Base-by-base conservation (phyloP, 2,113 vertebrate species). In the Xiphorhynchus elegans region DNA sequence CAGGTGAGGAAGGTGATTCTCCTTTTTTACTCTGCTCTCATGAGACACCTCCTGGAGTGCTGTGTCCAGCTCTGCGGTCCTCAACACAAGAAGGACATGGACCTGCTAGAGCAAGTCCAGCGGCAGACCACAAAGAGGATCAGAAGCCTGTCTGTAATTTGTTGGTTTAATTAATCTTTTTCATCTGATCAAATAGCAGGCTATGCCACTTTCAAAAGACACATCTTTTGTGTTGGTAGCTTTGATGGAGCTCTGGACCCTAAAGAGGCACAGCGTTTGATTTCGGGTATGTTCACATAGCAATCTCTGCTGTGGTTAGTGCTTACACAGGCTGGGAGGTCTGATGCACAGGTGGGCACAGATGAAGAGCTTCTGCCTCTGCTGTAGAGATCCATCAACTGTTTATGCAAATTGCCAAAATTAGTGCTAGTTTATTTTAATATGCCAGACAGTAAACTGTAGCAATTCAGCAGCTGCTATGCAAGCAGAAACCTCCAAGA, bases 351-450 rank as follows among this genome's bases (percentile, higher is more conserved):
- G 23, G 64, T 63, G 84, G 56, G 69, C 68, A 74, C 42, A 47
- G 76, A 74, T 11, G 47, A 93, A 67, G 67, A 74, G 33, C 62
- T 92, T 47, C 89, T 72, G 44, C 39, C 80, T 89, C 60, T 78
- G 75, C 93, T 84, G 52, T 74, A 78, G 73, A 80, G 56, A 92
- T 78, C 68, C 76, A 35, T 74, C 69, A 67, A 3, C 60, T 63
- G 13, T 67, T 93, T 60, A 68, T 72, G 84, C 69, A 91, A 89
- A 93, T 81, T 89, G 64, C 86, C 89, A 84, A 84, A 92, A 92
- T 87, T 84, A 78, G 47, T 56, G 80, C 80, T 92, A 74, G 76
- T 90, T 93, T 97, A 92, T 95, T 96, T 95, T 95, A 91, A 92
- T 95, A 93, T 84, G 64, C 93, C 79, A 95, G 89, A 81, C 89